phyloP scores from a whole-genome alignment of 2,113 vertebrate genomes.

The Bubalus kerabau region DNA sequence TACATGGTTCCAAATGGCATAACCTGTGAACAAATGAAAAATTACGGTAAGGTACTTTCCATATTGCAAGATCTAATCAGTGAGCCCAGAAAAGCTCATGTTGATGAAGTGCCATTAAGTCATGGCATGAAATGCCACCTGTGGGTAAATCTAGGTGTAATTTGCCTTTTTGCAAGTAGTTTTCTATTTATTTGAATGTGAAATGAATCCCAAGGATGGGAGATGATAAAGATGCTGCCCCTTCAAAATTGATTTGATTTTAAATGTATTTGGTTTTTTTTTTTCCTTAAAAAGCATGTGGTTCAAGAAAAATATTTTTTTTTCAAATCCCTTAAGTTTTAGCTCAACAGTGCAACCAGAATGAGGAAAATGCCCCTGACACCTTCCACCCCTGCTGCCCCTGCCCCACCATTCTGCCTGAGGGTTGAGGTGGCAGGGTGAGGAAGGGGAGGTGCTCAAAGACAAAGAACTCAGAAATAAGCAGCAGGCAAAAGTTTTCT shows the following conservation, averaged over 20 bases:
- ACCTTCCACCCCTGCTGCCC: too few relatives aligned
- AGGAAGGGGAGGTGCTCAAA: background rate
- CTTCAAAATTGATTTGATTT: background rate
- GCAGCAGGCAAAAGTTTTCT: background rate
- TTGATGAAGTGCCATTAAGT: constrained; percentile 9
- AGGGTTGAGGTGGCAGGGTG: too few relatives aligned
- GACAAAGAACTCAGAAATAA: background rate
- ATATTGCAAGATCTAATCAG: background rate
- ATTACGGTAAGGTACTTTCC: background rate
- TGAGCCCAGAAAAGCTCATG: background rate
- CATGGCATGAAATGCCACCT: constrained; percentile 17
- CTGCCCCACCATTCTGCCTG: background rate
- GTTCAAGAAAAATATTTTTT: background rate
- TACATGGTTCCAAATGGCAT: background rate
- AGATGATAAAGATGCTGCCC: background rate
- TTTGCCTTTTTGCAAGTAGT: constrained; percentile 12
- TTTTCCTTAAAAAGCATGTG: background rate
- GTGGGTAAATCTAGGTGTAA: constrained; percentile 7
- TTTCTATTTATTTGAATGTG: constrained; percentile 10
- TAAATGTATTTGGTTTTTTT: background rate
- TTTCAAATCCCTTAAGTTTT: background rate
- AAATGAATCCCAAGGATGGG: background rate
- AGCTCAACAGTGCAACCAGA: background rate
- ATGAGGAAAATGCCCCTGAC: too few relatives aligned
- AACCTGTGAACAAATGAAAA: constrained; percentile 38